Conservation (phyloP, 2,113 vertebrate species). For the Bubo scandiacus region DNA sequence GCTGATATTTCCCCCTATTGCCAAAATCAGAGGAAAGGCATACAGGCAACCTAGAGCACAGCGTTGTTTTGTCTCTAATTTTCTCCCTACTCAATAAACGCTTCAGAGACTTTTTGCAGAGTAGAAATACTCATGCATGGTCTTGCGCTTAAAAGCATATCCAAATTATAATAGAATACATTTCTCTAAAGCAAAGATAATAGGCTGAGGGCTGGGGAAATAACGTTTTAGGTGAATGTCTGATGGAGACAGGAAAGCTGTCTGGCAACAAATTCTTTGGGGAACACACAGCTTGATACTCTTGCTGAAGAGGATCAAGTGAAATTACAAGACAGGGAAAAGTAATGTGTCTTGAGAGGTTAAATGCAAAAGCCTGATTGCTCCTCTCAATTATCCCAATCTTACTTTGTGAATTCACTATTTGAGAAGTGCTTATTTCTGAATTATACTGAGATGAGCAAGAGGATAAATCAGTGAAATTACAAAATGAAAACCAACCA, state of each 20-base stretch:
- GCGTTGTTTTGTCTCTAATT: neutral
- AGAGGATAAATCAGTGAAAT: neutral
- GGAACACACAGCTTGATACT: neutral
- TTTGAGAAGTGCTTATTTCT: neutral
- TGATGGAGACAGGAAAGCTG: neutral
- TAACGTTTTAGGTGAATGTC: neutral
- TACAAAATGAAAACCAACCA: neutral
- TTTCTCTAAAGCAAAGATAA: neutral
- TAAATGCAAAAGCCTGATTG: neutral
- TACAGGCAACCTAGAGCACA: neutral
- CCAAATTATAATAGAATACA: neutral
- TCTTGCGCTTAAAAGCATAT: neutral
- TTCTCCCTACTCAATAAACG: neutral
- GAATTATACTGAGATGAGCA: neutral
- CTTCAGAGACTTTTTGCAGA: neutral
- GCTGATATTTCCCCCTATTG: neutral
- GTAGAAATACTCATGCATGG: neutral
- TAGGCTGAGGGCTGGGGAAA: neutral
- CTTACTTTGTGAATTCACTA: neutral
- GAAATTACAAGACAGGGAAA: neutral
- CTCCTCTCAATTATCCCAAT: neutral
- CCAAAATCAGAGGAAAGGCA: fast-evolving
- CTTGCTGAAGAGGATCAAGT: neutral
- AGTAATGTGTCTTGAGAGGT: neutral
- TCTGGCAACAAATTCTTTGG: neutral